Conservation (phyloP, 2,888 invertebrate species). For the Corythucha ciliata region DNA sequence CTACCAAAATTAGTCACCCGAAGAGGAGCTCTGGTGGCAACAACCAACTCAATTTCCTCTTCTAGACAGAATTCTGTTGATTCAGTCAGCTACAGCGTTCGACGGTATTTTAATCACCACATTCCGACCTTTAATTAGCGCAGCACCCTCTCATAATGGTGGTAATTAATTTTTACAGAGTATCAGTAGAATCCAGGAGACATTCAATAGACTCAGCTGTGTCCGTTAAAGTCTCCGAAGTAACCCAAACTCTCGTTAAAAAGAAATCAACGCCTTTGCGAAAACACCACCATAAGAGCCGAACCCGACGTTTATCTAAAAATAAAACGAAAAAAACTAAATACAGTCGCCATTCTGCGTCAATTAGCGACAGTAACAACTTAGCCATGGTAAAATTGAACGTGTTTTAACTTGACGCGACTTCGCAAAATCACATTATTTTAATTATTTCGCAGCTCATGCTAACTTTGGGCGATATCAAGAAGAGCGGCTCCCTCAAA, state of each 20-base stretch:
- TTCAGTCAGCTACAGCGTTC: constrained; percentile 42
- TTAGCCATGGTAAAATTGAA: constrained; percentile 13
- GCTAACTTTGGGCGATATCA: constrained; percentile 16
- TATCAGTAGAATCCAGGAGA: constrained; percentile 75
- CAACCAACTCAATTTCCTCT: constrained; percentile 48
- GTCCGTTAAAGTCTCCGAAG: constrained; percentile 73
- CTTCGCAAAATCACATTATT: not conserved
- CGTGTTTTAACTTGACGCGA: not conserved
- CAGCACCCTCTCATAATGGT: too few relatives aligned
- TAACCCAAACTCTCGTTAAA: constrained; percentile 53
- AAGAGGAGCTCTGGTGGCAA: constrained; percentile 67
- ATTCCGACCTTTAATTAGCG: too few relatives aligned
- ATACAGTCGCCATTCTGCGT: constrained; percentile 15
- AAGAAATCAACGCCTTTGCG: constrained; percentile 27
- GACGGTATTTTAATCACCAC: too few relatives aligned
- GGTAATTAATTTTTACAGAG: constrained; percentile 46
- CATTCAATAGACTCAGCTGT: constrained; percentile 82
- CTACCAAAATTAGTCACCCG: constrained; percentile 76
- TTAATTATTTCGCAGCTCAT: constrained; percentile 10
- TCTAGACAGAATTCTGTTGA: constrained; percentile 50
- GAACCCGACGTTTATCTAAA: constrained; percentile 16
- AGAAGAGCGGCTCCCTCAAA: constrained; percentile 12
- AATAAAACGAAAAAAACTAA: constrained; percentile 16
- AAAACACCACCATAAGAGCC: constrained; percentile 22
- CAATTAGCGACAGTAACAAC: constrained; percentile 19